Conservation (phyloP, 1,140 invertebrate species). For the Danaus plexippus region DNA sequence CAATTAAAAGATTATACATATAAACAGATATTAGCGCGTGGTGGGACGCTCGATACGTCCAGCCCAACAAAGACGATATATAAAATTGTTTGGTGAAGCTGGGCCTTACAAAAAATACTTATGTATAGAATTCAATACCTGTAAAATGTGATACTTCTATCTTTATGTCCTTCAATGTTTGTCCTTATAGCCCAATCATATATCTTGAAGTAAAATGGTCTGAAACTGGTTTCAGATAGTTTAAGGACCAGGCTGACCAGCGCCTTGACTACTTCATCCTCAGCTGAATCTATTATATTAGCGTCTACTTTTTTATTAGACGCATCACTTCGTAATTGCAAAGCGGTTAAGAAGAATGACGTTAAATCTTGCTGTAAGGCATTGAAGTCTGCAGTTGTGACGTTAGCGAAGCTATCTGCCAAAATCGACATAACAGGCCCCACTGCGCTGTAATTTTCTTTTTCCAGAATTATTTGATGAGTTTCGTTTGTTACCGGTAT, state of each 20-base stretch:
- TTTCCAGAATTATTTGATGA: conserved; percentile 75
- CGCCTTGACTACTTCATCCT: conserved; percentile 81
- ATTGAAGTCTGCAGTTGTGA: conserved; percentile 75
- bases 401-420: conserved; percentile 76
- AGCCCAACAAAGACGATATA: too few species aligned
- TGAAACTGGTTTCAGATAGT: conserved; percentile 89
- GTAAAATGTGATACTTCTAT: conserved; percentile 84
- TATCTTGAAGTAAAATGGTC: conserved; percentile 88
- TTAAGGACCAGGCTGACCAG: conserved; percentile 86
- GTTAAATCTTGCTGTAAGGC: conserved; percentile 77
- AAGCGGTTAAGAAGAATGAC: conserved; percentile 81
- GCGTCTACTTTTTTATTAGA: conserved; percentile 48
- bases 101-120: too few species aligned
- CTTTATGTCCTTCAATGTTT: conserved; percentile 72
- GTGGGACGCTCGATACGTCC: too few species aligned
- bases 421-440: conserved; percentile 82
- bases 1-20: too few species aligned
- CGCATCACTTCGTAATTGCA: conserved; percentile 77
- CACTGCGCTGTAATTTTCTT: conserved; percentile 75
- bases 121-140: conserved; percentile 62
- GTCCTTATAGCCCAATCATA: conserved; percentile 85
- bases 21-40: too few species aligned
- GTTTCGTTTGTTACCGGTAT: conserved; percentile 80
- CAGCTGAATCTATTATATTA: conserved; percentile 67
- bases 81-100: too few species aligned